phyloP scores from a whole-genome alignment of 2,113 vertebrate genomes.

The Mesoclemmys tuberculata region DNA sequence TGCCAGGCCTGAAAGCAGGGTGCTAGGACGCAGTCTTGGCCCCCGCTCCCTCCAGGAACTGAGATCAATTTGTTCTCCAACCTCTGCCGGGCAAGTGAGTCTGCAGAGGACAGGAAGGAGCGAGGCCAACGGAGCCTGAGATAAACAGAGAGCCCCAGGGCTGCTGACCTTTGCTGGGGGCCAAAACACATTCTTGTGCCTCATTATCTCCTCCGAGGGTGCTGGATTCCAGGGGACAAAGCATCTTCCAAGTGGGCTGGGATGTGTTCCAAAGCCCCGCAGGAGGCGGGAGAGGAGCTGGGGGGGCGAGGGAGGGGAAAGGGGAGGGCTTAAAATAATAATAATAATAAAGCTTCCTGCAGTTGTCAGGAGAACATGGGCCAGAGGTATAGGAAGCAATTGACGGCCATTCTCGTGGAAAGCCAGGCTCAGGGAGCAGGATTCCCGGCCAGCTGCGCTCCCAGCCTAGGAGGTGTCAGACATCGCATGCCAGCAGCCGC shows the following conservation, averaged over 20 bases:
- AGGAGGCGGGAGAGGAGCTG: conserved; percentile 41
- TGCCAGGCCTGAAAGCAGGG: neutral
- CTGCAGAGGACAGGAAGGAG: neutral
- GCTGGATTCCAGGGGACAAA: conserved; percentile 62
- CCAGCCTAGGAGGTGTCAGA: neutral
- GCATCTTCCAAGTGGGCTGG: conserved; percentile 57
- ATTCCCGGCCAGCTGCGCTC: neutral
- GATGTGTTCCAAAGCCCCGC: conserved; percentile 31
- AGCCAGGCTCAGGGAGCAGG: conserved; percentile 2
- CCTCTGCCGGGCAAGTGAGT: neutral
- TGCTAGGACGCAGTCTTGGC: neutral
- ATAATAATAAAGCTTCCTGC: conserved; percentile 57
- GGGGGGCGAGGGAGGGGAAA: neutral
- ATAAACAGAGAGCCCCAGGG: neutral
- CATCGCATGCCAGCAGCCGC: conserved; percentile 9
- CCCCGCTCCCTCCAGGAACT: neutral
- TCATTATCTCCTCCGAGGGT: conserved; percentile 49
- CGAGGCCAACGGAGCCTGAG: neutral
- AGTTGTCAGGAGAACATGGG: conserved; percentile 58
- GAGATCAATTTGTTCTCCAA: neutral
- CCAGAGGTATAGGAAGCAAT: conserved; percentile 66
- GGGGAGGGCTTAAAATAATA: conserved; percentile 2
- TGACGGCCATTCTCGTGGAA: conserved; percentile 33
- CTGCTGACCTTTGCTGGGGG: neutral
- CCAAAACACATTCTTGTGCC: conserved; percentile 46